phyloP scores from a whole-genome alignment of 1,140 invertebrate species.

The Lepeophtheirus salmonis region DNA sequence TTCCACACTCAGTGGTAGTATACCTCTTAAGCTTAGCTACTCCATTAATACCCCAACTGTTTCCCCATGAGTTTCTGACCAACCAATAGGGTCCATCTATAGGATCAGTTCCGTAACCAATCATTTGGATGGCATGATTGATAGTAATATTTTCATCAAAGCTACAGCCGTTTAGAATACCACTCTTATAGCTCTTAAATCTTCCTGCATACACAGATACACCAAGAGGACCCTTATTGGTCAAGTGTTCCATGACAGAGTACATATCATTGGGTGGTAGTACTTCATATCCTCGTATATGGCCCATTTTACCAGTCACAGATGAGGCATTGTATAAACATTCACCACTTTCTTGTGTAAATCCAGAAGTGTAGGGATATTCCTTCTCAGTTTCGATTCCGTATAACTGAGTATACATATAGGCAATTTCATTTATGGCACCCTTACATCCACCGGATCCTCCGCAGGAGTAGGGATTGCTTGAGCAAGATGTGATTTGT shows the following conservation, averaged over 20 bases:
- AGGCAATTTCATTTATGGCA: constrained; percentile 13
- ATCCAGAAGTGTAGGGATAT: neutral
- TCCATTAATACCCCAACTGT: constrained; percentile 34
- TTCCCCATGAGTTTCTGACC: constrained; percentile 34
- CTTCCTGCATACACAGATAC: constrained; percentile 20
- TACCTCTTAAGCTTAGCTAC: constrained; percentile 35
- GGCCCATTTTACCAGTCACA: neutral
- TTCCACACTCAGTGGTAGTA: constrained; percentile 30
- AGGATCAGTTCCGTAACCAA: constrained; percentile 26
- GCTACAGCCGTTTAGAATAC: constrained; percentile 10
- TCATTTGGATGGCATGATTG: constrained; percentile 31
- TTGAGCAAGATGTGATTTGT: constrained; percentile 13
- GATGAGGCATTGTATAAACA: neutral
- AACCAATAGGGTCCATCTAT: constrained; percentile 34
- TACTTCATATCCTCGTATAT: constrained; percentile 26
- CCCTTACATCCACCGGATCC: constrained; percentile 17
- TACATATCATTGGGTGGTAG: constrained; percentile 19
- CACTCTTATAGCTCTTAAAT: constrained; percentile 1
- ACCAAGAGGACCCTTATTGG: constrained; percentile 16
- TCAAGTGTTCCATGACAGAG: constrained; percentile 13
- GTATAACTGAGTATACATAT: constrained; percentile 4
- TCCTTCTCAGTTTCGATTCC: neutral
- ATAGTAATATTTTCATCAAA: constrained; percentile 26
- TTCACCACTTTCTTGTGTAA: neutral
- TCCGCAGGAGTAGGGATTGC: constrained; percentile 7